Conservation (phyloP, 2,888 invertebrate species). For the Dicyrtoma fusca region DNA sequence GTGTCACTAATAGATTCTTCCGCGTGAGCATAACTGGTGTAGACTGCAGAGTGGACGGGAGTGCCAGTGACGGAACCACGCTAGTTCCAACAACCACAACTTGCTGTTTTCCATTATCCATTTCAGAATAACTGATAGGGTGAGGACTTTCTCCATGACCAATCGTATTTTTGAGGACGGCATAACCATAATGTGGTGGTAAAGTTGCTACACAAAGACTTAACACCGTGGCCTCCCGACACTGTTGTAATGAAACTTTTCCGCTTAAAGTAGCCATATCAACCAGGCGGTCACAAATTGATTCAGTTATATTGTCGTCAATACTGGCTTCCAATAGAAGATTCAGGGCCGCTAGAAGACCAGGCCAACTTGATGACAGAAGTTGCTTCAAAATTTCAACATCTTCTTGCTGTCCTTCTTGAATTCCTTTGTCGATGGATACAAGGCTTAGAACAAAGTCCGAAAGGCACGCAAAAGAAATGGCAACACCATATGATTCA, state of each 20-base stretch:
- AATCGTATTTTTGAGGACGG: conserved; percentile 68
- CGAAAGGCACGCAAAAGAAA: conserved; percentile 90
- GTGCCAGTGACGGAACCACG: conserved; percentile 53
- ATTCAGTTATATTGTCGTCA: conserved; percentile 89
- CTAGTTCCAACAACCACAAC: conserved; percentile 93
- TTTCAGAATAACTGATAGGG: conserved; percentile 64
- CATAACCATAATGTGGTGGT: conserved; percentile 92
- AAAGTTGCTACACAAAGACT: conserved; percentile 95
- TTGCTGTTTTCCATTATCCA: conserved; percentile 81
- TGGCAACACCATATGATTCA: conserved; percentile 96
- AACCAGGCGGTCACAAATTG: conserved; percentile 87
- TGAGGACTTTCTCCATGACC: conserved; percentile 59
- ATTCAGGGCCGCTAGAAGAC: conserved; percentile 85
- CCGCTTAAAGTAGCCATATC: conserved; percentile 89
- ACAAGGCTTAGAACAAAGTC: conserved; percentile 81
- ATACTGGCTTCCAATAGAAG: conserved; percentile 93
- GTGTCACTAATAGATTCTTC: conserved; percentile 96
- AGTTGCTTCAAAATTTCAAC: conserved; percentile 65
- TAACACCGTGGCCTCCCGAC: conserved; percentile 91
- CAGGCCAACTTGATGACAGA: conserved; percentile 94
- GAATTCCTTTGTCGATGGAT: conserved; percentile 71
- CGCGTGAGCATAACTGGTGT: conserved; percentile 93
- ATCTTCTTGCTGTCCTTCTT: conserved; percentile 62
- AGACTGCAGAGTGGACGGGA: conserved; percentile 52
- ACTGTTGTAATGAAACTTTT: conserved; percentile 72